Percentiles rank a stretch among this genome's conserved stretches.
phyloP scores from a whole-genome alignment of 2,797 vertebrate genomes.

The Morus bassanus region DNA sequence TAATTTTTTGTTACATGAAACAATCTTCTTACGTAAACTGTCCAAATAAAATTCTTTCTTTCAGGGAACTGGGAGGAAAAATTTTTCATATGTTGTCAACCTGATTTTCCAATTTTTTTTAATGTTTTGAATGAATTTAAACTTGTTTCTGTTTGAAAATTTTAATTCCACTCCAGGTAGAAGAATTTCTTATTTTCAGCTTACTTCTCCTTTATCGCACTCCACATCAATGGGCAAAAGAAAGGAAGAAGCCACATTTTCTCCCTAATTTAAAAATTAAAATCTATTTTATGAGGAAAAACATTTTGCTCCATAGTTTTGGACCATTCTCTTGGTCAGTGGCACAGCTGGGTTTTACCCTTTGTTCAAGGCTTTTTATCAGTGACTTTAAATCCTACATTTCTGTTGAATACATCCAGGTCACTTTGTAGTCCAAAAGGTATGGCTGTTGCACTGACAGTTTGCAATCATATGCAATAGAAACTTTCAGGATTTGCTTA shows the following conservation, averaged over 20 bases:
- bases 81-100: neutral
- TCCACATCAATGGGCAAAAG: neutral
- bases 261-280: neutral
- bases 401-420: neutral
- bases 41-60: neutral
- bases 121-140: neutral
- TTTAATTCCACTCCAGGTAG: neutral
- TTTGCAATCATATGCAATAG: neutral
- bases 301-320: neutral
- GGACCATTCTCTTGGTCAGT: neutral
- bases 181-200: neutral
- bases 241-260: neutral
- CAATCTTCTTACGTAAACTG: neutral
- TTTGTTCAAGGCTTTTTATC: neutral
- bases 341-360: neutral
- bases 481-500: neutral
- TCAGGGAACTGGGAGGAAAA: neutral
- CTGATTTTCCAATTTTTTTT: neutral
- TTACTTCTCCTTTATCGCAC: neutral
- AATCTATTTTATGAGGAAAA: neutral
- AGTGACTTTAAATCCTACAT: neutral
- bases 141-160: neutral
- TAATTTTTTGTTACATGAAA: neutral
- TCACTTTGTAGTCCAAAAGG: neutral
- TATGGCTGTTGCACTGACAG: neutral